Conservation (phyloP, 2,888 invertebrate genomes). For the Ischnura elegans region DNA sequence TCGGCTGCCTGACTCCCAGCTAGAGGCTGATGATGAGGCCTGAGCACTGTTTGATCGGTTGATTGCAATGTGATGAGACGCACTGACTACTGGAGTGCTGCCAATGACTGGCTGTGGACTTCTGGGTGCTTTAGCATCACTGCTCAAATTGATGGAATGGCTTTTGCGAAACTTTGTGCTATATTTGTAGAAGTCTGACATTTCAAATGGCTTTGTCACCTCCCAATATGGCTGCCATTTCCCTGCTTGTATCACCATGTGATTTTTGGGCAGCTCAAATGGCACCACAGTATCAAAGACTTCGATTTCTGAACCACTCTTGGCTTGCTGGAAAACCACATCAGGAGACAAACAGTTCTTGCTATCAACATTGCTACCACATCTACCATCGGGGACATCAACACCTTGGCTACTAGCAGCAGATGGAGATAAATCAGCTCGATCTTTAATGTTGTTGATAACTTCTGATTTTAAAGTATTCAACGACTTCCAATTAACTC, state of each 20-base stretch:
- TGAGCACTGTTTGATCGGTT: slow-evolving; percentile 47
- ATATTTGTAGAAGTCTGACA: slow-evolving; percentile 98
- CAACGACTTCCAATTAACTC: slow-evolving; percentile 40
- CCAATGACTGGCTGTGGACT: slow-evolving; percentile 46
- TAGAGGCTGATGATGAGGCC: background rate
- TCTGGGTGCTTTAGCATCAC: background rate
- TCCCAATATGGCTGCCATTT: slow-evolving; percentile 95
- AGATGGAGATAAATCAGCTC: slow-evolving; percentile 26
- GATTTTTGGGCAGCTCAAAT: slow-evolving; percentile 89
- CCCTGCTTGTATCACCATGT: slow-evolving; percentile 92
- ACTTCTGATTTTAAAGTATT: slow-evolving; percentile 32
- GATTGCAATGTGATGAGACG: slow-evolving; percentile 6
- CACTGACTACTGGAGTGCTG: slow-evolving; percentile 32
- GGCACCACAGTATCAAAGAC: slow-evolving; percentile 77
- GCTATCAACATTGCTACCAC: background rate
- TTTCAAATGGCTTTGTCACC: slow-evolving; percentile 97
- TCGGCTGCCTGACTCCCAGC: background rate
- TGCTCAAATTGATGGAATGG: background rate
- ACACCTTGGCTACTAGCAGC: background rate
- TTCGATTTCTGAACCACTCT: slow-evolving; percentile 72
- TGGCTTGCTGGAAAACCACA: slow-evolving; percentile 39
- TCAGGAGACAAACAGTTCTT: slow-evolving; percentile 36
- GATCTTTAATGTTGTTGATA: slow-evolving; percentile 19
- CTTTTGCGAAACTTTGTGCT: slow-evolving; percentile 93
- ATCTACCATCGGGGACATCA: slow-evolving; percentile 56